Percentiles rank a stretch among this genome's conserved stretches.
phyloP scores from a whole-genome alignment of 2,888 invertebrate species.

The Yponomeuta cagnagella region DNA sequence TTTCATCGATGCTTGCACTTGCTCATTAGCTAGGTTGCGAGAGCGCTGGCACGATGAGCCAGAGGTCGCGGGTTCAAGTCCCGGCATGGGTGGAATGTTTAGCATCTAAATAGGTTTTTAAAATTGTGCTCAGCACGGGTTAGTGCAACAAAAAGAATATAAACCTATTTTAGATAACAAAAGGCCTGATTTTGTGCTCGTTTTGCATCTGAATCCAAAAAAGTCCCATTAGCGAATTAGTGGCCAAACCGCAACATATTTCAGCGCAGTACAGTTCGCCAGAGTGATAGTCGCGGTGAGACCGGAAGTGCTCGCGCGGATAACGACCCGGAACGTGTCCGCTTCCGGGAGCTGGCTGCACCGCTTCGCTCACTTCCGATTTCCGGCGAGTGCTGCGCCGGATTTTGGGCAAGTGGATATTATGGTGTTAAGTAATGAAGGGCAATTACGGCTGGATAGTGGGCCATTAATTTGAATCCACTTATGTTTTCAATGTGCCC shows the following conservation, averaged over 20 bases:
- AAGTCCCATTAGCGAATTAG: background rate
- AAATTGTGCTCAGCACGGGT: too few relatives aligned
- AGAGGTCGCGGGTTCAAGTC: too few relatives aligned
- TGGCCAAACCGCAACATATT: background rate
- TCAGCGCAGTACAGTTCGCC: background rate
- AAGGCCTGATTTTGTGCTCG: too few relatives aligned
- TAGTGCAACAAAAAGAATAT: too few relatives aligned
- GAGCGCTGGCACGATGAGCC: too few relatives aligned
- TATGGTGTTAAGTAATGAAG: background rate
- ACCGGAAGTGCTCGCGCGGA: constrained; percentile 49
- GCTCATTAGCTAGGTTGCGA: too few relatives aligned
- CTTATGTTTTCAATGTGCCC: too few relatives aligned
- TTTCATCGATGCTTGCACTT: too few relatives aligned
- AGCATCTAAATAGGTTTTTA: too few relatives aligned
- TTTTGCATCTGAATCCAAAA: background rate
- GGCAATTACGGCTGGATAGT: background rate
- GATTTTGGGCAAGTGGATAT: constrained; percentile 9
- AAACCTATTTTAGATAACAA: too few relatives aligned
- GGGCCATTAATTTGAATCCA: too few relatives aligned
- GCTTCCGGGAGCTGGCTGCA: constrained; percentile 25
- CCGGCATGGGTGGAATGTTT: too few relatives aligned
- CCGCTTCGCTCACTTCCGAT: constrained; percentile 30
- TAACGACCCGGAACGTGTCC: constrained; percentile 61
- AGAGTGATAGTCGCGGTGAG: constrained; percentile 28
- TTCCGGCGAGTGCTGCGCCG: constrained; percentile 17